These are phyloP conservation scores for Eurytoma adleriae DNA, from an alignment of 2,888 invertebrate genomes.

Conservation along the genomic window DNA sequence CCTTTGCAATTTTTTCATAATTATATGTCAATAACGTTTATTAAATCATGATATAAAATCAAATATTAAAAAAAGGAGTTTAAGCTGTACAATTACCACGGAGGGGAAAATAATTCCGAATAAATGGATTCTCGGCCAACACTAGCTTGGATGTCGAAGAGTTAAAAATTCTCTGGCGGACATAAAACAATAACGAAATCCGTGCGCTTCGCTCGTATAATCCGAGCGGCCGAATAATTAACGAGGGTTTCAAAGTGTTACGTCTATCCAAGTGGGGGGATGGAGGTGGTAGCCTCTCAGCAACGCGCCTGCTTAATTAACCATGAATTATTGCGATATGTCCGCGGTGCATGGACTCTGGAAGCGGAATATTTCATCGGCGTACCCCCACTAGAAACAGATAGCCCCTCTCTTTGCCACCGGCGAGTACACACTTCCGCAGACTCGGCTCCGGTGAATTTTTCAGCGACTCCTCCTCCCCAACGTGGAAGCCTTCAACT, in stretches of 20 bases:
- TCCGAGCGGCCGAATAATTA: constrained; percentile 15
- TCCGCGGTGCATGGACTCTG: neutral
- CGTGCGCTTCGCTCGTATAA: neutral
- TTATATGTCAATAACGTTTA: too few species aligned
- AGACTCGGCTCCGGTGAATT: constrained; percentile 20
- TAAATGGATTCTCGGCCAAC: too few species aligned
- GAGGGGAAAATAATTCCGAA: too few species aligned
- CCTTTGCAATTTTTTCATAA: too few species aligned
- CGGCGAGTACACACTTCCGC: neutral
- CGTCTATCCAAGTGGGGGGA: neutral
- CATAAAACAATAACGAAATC: constrained; percentile 14
- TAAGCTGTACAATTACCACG: too few species aligned
- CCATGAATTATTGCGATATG: constrained; percentile 9
- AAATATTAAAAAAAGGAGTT: too few species aligned
- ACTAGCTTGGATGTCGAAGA: neutral
- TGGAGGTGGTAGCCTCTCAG: neutral
- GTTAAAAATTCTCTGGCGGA: neutral
- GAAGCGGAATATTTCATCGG: constrained; percentile 27
- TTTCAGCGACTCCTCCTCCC: constrained; percentile 21
- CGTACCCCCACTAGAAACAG: neutral
- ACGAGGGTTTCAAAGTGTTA: neutral
- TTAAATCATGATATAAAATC: too few species aligned
- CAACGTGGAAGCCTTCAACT: constrained; percentile 17
- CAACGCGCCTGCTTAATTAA: neutral
- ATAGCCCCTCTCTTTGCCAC: too few species aligned